Percentiles rank a stretch among this genome's conserved stretches.
Evolutionary conservation across 1,140 invertebrate genomes (phyloP).

Genomic region (Pantala flavescens): DNA sequence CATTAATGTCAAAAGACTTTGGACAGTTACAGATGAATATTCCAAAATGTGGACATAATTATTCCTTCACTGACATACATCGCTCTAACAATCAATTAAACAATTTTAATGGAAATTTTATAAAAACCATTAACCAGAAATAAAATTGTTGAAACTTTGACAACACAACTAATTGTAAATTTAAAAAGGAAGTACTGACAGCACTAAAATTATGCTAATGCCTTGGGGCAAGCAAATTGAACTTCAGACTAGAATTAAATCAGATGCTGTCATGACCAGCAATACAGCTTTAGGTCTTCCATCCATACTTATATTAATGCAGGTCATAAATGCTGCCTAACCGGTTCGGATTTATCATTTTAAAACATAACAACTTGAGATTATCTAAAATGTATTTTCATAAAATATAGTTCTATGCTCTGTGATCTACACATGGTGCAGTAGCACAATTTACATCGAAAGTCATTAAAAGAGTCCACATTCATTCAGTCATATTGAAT

Average conservation of each 20-base stretch:
- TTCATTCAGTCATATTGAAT: not conserved
- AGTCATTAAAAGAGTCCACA: not conserved
- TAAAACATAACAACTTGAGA: constrained; percentile 2
- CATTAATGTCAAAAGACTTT: no score
- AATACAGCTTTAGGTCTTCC: not conserved
- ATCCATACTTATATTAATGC: not conserved
- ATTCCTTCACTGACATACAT: no score
- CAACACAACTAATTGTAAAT: not conserved
- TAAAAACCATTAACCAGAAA: not conserved
- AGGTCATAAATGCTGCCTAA: not conserved
- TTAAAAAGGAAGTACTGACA: not conserved
- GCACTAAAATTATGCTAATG: not conserved
- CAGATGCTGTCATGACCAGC: constrained; percentile 2
- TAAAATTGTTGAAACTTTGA: not conserved
- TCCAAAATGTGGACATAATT: no score
- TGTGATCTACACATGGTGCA: constrained; percentile 8
- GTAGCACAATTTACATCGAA: not conserved
- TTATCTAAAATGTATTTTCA: constrained; percentile 9
- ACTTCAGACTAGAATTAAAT: constrained; percentile 10
- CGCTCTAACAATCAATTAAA: no score
- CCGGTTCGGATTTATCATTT: not conserved
- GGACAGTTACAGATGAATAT: no score
- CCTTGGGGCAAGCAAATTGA: not conserved
- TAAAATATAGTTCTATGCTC: constrained; percentile 10
- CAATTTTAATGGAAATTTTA: no score